Percentiles rank a stretch among this genome's conserved stretches.
These are phyloP conservation scores for Cryptocheilus praepositus DNA, from an alignment of 2,888 invertebrate genomes.

Conservation along the genomic window DNA sequence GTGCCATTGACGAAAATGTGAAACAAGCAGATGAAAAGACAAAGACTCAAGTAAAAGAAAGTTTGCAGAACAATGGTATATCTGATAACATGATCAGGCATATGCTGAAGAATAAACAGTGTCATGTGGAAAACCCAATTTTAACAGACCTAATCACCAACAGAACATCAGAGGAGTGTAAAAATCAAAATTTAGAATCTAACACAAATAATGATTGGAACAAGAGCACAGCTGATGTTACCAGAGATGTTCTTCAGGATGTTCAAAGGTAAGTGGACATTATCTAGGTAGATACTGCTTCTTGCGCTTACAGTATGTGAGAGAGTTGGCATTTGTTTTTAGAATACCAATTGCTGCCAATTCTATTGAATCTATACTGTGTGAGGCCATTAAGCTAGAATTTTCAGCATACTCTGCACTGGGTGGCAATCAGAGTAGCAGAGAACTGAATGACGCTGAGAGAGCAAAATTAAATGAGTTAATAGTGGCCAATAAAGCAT, in stretches of 20 bases:
- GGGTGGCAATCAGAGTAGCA: slow-evolving; percentile 79
- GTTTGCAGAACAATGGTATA: slow-evolving; percentile 36
- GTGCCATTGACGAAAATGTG: slow-evolving; percentile 27
- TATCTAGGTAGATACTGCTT: background rate
- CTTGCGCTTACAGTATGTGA: background rate
- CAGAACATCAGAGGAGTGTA: slow-evolving; percentile 60
- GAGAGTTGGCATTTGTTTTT: slow-evolving; percentile 32
- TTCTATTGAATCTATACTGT: slow-evolving; percentile 89
- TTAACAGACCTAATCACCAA: slow-evolving; percentile 68
- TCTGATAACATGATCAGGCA: slow-evolving; percentile 57
- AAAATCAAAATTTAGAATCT: slow-evolving; percentile 38
- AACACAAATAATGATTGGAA: slow-evolving; percentile 46
- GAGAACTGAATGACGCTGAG: slow-evolving; percentile 88
- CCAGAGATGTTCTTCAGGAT: slow-evolving; percentile 81
- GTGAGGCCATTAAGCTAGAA: slow-evolving; percentile 90
- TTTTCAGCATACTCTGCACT: slow-evolving; percentile 84
- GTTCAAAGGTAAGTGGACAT: slow-evolving; percentile 78
- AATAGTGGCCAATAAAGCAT: slow-evolving; percentile 89
- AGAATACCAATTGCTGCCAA: slow-evolving; percentile 80
- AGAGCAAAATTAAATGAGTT: slow-evolving; percentile 89
- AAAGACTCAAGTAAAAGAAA: slow-evolving; percentile 20
- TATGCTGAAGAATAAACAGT: slow-evolving; percentile 54
- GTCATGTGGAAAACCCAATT: slow-evolving; percentile 64
- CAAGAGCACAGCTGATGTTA: slow-evolving; percentile 73
- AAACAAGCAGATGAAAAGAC: slow-evolving; percentile 18